Evolutionary conservation across 2,888 invertebrate genomes (phyloP), one percentile per base, ranked within the genome.

Genomic region (Stegophylla sp.): DNA sequence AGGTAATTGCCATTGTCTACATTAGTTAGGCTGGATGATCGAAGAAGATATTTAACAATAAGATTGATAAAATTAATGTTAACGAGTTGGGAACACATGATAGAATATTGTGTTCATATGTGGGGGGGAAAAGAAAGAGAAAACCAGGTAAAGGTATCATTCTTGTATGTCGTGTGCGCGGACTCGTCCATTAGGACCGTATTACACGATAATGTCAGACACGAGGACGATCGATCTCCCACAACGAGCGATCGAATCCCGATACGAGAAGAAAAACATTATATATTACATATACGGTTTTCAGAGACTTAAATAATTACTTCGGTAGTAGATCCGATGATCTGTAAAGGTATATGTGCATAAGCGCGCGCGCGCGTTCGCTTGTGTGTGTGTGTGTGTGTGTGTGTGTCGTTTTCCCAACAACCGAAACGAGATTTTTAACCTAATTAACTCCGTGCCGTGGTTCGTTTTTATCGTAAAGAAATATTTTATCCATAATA

Each of bases 171-270:
- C 69, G 48, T 69, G 48, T 69, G 69, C 48, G 67, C 67, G 28
- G n/a, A n/a, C 61, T 51, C 53, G 71, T 56, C 71, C 71, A 72
- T 72, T 72, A 56, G 71, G 41, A 41, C 69, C 51, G 71, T 71
- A 71, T 53, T 71, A 72, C 71, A 41, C 23, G 53, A 53, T 71
- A 56, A 56, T 23, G 71, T 72, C 71, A 51, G 51, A 53, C 69
- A 28, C 51, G 51, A 51, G 56, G 71, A 23, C 71, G 41, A 72
- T 72, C 71, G 56, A 72, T 72, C 71, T 72, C 13, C 61, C 15
- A 7, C 61, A 61, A 56, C 61, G 61, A 13, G 15, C 56, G 71
- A 72, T 72, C 71, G 56, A 41, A 56, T 23, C 34, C 34, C 17
- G 71, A 72, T 72, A 72, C 41, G 56, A 20, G 20, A 48, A 12